A percentile compares a stretch with the other conserved stretches of the same genome.
Evolutionary conservation across 2,888 invertebrate species (phyloP).

Genomic region (Dicranocentrus wangi): DNA sequence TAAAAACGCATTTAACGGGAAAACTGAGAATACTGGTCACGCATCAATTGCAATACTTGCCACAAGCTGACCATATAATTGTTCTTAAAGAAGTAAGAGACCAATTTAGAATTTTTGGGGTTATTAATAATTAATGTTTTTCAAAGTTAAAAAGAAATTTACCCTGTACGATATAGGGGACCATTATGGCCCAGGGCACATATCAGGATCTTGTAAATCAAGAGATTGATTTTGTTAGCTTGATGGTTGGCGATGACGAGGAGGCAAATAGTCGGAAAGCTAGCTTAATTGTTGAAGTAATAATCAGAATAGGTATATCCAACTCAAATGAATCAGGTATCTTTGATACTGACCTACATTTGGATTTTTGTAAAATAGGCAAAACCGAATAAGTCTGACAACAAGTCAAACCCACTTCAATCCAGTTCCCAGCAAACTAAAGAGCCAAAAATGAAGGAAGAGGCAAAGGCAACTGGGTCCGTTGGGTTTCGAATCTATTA

Average conservation of each 20-base stretch:
- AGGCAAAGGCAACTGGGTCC: conserved; percentile 66
- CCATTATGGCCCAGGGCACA: conserved; percentile 77
- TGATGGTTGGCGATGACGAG: background rate
- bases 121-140: too few species aligned
- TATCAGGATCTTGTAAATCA: conserved; percentile 83
- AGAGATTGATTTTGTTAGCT: conserved; percentile 85
- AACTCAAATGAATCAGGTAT: too few species aligned
- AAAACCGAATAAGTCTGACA: too few species aligned
- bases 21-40: conserved; percentile 78
- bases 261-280: conserved; percentile 11
- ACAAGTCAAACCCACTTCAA: too few species aligned
- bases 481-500: conserved; percentile 75
- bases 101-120: too few species aligned
- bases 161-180: conserved; percentile 75
- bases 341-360: too few species aligned
- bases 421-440: too few species aligned
- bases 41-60: conserved; percentile 88
- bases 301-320: too few species aligned
- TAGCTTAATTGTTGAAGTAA: conserved; percentile 26
- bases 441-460: conserved; percentile 19
- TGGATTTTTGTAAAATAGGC: too few species aligned
- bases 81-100: conserved; percentile 79
- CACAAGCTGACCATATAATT: conserved; percentile 81
- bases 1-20: conserved; percentile 74
- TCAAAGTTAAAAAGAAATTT: too few species aligned